phyloP scores from a whole-genome alignment of 2,888 invertebrate species.

The Tolmerus cingulatus region DNA sequence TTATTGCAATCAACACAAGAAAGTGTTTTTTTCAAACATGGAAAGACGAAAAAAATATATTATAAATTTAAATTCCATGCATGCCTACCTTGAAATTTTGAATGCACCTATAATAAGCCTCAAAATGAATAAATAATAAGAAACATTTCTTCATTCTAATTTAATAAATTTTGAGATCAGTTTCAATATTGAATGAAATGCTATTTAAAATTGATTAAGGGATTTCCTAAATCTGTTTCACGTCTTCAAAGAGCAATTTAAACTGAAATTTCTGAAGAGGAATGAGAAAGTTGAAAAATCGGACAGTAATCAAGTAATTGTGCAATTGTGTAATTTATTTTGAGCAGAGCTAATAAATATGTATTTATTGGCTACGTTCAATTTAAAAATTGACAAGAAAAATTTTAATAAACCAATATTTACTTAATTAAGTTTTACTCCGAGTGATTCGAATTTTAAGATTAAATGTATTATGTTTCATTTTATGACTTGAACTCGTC shows the following conservation, averaged over 20 bases:
- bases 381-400: neutral
- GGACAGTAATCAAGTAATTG: neutral
- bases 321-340: neutral
- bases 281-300: neutral
- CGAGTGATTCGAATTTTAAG: too few species aligned
- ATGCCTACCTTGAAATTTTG: neutral
- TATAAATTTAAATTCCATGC: neutral
- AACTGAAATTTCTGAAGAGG: neutral
- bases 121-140: neutral
- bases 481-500: neutral
- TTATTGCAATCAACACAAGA: neutral
- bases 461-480: too few species aligned
- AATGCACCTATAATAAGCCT: neutral
- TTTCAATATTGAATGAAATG: neutral
- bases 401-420: neutral
- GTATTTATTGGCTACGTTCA: neutral
- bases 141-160: neutral
- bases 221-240: neutral
- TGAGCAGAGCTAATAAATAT: neutral
- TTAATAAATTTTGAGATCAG: neutral
- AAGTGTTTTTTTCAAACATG: neutral
- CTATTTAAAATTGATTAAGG: neutral
- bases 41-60: neutral
- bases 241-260: neutral
- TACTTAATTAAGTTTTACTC: too few species aligned